Percentiles rank a stretch among this genome's conserved stretches.
These are phyloP conservation scores for Peromyscus attwateri DNA, from an alignment of 2,797 vertebrate species.

Conservation along the genomic window DNA sequence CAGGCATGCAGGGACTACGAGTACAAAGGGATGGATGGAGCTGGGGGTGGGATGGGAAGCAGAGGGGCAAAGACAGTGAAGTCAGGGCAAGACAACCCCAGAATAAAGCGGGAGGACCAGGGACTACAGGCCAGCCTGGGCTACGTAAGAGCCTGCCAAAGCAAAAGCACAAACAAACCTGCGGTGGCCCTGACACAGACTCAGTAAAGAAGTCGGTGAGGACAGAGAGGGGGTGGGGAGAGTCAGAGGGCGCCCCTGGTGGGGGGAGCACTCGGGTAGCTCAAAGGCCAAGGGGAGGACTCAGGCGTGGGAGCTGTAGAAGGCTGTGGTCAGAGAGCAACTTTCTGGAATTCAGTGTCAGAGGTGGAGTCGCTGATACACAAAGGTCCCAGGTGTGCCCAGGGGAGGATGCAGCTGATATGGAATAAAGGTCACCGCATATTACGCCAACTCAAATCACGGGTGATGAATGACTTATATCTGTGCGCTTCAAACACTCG, in stretches of 20 bases:
- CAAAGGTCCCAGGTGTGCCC: slow-evolving; percentile 71
- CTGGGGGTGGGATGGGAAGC: neutral
- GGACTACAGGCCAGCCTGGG: neutral
- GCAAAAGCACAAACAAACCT: neutral
- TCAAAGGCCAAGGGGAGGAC: slow-evolving; percentile 31
- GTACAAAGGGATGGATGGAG: neutral
- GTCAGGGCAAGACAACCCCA: neutral
- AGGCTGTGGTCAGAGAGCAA: slow-evolving; percentile 28
- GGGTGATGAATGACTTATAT: neutral
- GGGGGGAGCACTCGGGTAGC: neutral
- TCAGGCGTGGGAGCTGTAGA: neutral
- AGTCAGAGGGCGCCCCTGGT: neutral
- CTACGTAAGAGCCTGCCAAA: neutral
- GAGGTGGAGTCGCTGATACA: slow-evolving; percentile 34
- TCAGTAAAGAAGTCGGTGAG: neutral
- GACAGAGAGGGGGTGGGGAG: neutral
- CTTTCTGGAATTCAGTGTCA: slow-evolving; percentile 21
- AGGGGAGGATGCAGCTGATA: slow-evolving; percentile 2
- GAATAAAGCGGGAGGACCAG: too few species aligned
- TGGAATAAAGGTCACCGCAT: slow-evolving; percentile 47
- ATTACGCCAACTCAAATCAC: neutral
- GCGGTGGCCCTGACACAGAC: neutral
- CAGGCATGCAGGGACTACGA: neutral
- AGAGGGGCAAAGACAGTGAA: neutral
- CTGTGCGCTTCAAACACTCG: neutral